Percentiles rank a stretch among this genome's conserved stretches.
These are phyloP conservation scores for Noctua janthina DNA, from an alignment of 2,888 invertebrate species.

Conservation along the genomic window DNA sequence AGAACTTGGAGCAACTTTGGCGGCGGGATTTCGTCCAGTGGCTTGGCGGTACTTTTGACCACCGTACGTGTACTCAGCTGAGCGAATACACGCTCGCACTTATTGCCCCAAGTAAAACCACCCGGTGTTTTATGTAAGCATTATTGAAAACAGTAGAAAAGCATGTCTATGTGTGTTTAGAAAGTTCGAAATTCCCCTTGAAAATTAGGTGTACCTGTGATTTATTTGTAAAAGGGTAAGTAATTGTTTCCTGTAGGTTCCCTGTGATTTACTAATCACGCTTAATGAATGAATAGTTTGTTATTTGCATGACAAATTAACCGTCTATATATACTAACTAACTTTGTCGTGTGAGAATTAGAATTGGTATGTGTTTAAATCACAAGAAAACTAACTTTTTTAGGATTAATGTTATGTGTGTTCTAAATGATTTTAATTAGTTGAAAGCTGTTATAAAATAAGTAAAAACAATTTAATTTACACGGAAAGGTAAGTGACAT, in stretches of 20 bases:
- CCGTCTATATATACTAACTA: conserved; percentile 34
- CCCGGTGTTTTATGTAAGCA: conserved; percentile 88
- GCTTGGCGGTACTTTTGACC: conserved; percentile 75
- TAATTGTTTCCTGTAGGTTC: conserved; percentile 81
- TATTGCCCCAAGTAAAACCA: conserved; percentile 75
- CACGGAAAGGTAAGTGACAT: conserved; percentile 1
- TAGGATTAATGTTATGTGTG: conserved; percentile 13
- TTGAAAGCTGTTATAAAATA: not conserved
- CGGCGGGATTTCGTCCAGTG: conserved; percentile 74
- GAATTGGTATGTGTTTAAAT: conserved; percentile 28
- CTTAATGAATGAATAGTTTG: conserved; percentile 64
- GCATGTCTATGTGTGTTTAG: conserved; percentile 88
- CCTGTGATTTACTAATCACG: conserved; percentile 62
- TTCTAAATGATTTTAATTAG: not conserved
- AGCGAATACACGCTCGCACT: conserved; percentile 74
- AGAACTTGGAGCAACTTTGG: conserved; percentile 59
- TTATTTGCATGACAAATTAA: conserved; percentile 71
- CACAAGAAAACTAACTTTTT: conserved; percentile 3
- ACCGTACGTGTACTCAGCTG: conserved; percentile 73
- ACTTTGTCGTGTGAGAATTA: conserved; percentile 24
- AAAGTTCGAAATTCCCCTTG: conserved; percentile 76
- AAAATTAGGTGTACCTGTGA: conserved; percentile 82
- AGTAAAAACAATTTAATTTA: too few relatives aligned
- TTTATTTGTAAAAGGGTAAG: conserved; percentile 82
- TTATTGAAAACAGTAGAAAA: conserved; percentile 79